Base-by-base conservation (phyloP, 2,113 vertebrate genomes). In the Circaetus cinerascens region DNA sequence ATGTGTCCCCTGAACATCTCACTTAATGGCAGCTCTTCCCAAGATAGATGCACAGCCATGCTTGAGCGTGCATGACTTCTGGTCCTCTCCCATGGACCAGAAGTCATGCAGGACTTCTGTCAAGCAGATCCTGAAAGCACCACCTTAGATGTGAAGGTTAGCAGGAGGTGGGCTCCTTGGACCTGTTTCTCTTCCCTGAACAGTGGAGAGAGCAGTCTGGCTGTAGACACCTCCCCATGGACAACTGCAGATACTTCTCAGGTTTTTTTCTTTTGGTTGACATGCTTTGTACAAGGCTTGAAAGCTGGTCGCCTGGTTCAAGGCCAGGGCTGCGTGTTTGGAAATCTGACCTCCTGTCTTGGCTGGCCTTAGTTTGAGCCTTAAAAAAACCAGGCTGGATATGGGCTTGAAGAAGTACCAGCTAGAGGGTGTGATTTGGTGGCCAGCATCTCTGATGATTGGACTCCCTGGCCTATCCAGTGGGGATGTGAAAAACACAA, bases 41-140 rank as follows among this genome's bases (percentile, higher is more conserved):
- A 15, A 68, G 74, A 20, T 1, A 9, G 13, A 5, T 45, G 21
- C 3, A 4, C 9, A 51, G 30, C 46, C 0, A 0, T 50, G 30
- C 30, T 36, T 71, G 36, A 80, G 53, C 4, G 1, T 15, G 34
- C 7, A 0, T 57, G 50, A 32, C 46, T 59, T 59, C 12, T 75
- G 36, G 23, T 36, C 30, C 50, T 51, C 50, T 51, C 50, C 50
- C 9, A 4, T 46, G 23, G 53, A n/a, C 51, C 29, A 26, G 46
- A 67, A 46, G 53, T 68, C 60, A 6, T 40, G 14, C 67, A 64
- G 57, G 57, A 51, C 75, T 88, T 68, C 23, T 32, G 19, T 69
- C 56, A 75, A 57, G 46, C 41, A 67, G 32, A 26, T 87, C 20
- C 46, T 67, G 56, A 78, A 93, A 72, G n/a, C 32, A 79, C 20